Evolutionary conservation across 2,797 vertebrate genomes (phyloP).

Genomic region (Sebastes alutus): DNA sequence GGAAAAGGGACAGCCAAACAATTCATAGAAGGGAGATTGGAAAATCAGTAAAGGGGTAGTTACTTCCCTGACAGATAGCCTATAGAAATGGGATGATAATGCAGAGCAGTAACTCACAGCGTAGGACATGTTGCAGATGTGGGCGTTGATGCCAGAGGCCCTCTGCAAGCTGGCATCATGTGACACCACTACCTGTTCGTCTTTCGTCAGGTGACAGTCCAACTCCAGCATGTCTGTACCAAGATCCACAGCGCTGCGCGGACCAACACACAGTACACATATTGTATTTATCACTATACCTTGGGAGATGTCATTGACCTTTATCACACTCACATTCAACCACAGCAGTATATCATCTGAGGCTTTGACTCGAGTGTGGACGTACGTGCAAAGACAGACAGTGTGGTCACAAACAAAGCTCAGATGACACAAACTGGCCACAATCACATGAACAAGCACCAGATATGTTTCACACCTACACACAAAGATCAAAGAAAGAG

Average conservation of each 20-base stretch:
- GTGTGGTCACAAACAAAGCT: neutral
- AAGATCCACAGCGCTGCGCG: constrained; percentile 88
- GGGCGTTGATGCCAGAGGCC: constrained; percentile 87
- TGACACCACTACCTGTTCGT: constrained; percentile 94
- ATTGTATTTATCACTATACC: neutral
- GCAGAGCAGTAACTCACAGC: constrained; percentile 83
- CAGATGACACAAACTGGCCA: constrained; percentile 29
- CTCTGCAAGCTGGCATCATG: constrained; percentile 92
- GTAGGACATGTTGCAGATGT: constrained; percentile 88
- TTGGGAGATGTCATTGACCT: neutral
- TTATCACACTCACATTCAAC: neutral
- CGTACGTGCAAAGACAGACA: neutral
- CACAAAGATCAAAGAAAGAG: neutral
- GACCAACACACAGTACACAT: constrained; percentile 31
- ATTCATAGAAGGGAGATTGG: neutral
- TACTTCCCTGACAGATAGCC: neutral
- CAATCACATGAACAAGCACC: constrained; percentile 23
- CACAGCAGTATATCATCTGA: neutral
- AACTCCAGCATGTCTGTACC: constrained; percentile 98
- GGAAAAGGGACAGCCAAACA: neutral
- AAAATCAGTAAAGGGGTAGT: neutral
- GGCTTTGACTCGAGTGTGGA: neutral
- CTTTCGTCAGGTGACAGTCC: constrained; percentile 97
- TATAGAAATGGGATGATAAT: neutral
- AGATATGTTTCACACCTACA: neutral